These are phyloP conservation scores for Azorinus chamasolen DNA, from an alignment of 2,888 invertebrate species.

Conservation along the genomic window DNA sequence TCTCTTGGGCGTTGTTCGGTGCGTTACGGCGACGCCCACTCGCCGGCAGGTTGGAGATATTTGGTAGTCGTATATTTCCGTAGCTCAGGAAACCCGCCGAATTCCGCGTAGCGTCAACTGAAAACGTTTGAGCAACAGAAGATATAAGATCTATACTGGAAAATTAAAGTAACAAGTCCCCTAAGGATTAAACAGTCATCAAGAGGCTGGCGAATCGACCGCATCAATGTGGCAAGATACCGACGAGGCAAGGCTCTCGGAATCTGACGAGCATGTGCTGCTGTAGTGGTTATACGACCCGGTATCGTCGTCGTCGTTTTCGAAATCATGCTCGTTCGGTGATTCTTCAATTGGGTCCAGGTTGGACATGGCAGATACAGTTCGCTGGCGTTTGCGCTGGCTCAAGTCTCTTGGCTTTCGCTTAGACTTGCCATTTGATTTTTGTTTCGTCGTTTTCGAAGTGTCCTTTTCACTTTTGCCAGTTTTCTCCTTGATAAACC, in stretches of 20 bases:
- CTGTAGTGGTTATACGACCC: constrained; percentile 78
- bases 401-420: constrained; percentile 75
- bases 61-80: too few species aligned
- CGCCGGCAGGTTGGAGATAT: too few species aligned
- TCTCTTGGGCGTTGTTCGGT: too few species aligned
- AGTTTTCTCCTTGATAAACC: constrained; percentile 75
- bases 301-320: constrained; percentile 70
- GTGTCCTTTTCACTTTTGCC: constrained; percentile 59
- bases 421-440: constrained; percentile 74
- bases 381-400: constrained; percentile 81
- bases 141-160: too few species aligned
- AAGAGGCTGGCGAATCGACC: constrained; percentile 36
- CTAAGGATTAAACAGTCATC: constrained; percentile 28
- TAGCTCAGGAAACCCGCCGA: too few species aligned
- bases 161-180: too few species aligned
- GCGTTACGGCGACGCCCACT: too few species aligned
- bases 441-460: constrained; percentile 32
- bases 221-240: constrained; percentile 48
- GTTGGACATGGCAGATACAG: constrained; percentile 82
- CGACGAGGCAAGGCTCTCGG: constrained; percentile 55
- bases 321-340: constrained; percentile 81
- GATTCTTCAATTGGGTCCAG: constrained; percentile 82
- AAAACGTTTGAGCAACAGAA: too few species aligned
- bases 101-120: too few species aligned
- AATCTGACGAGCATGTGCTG: constrained; percentile 65